Percentiles rank a stretch among this genome's conserved stretches.
Evolutionary conservation across 1,140 invertebrate species (phyloP).

Genomic region (Zaprionus nigranus): DNA sequence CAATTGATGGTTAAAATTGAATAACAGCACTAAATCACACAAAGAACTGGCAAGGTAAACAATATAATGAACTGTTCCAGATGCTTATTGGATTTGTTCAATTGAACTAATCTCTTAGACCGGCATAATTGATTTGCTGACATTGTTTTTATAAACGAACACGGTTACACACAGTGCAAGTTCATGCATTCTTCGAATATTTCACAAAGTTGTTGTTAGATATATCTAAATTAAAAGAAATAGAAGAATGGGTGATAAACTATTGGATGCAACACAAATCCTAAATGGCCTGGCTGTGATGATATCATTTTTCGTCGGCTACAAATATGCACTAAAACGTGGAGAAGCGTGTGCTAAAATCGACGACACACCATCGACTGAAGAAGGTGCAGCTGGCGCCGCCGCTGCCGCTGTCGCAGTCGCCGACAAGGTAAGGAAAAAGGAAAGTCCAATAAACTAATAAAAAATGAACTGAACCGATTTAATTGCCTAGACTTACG

Average conservation of each 20-base stretch:
- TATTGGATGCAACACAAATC: constrained; percentile 79
- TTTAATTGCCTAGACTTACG: constrained; percentile 42
- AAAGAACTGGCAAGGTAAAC: not conserved
- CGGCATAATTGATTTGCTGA: not conserved
- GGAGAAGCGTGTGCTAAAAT: constrained; percentile 57
- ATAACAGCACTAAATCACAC: not conserved
- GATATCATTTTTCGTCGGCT: constrained; percentile 83
- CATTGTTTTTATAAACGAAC: not conserved
- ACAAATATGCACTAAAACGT: constrained; percentile 78
- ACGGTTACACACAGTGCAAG: constrained; percentile 16
- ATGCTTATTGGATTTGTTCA: not conserved
- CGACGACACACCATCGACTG: constrained; percentile 32
- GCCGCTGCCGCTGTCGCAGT: constrained; percentile 21
- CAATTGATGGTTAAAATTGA: not conserved
- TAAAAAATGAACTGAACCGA: not conserved
- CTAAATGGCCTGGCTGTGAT: constrained; percentile 82
- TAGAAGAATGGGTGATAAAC: constrained; percentile 71
- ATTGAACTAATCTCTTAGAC: not conserved
- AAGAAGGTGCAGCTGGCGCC: constrained; percentile 30
- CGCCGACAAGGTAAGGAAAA: constrained; percentile 53
- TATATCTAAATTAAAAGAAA: constrained; percentile 26
- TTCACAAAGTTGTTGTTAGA: constrained; percentile 16
- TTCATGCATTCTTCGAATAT: constrained; percentile 15
- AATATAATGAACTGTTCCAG: not conserved
- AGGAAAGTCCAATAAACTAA: constrained; percentile 2